Evolutionary conservation across 2,888 invertebrate species (phyloP).

Genomic region (Timandra comae): DNA sequence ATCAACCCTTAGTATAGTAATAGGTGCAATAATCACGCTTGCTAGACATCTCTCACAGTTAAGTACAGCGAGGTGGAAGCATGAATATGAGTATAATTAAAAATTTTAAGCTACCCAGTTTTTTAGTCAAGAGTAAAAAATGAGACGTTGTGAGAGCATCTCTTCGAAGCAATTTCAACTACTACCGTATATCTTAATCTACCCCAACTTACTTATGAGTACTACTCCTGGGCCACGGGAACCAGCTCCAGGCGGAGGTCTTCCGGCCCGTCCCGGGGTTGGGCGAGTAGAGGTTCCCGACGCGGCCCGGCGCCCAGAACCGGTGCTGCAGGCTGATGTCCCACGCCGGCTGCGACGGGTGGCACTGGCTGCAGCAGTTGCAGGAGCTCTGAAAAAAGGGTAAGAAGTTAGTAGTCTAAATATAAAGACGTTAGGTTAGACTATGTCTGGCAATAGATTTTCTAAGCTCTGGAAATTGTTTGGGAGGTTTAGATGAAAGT

Average conservation of each 20-base stretch:
- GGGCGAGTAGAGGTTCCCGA: constrained; percentile 90
- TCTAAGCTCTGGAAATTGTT: no score
- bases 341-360: constrained; percentile 63
- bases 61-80: no score
- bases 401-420: background rate
- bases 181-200: no score
- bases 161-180: no score
- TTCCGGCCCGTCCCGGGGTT: constrained; percentile 81
- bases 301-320: constrained; percentile 75
- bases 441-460: background rate
- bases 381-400: constrained; percentile 47
- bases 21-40: no score
- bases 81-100: no score
- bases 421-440: background rate
- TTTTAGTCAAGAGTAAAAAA: no score
- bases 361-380: constrained; percentile 66
- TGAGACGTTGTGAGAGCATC: no score
- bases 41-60: no score
- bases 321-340: constrained; percentile 68
- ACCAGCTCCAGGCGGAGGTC: constrained; percentile 83
- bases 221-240: constrained; percentile 81
- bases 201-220: constrained; percentile 71
- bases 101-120: no score
- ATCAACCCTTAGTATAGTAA: no score
- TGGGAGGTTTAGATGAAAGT: no score